These are phyloP conservation scores for Elegia similella DNA, from an alignment of 2,888 invertebrate genomes.

Conservation along the genomic window DNA sequence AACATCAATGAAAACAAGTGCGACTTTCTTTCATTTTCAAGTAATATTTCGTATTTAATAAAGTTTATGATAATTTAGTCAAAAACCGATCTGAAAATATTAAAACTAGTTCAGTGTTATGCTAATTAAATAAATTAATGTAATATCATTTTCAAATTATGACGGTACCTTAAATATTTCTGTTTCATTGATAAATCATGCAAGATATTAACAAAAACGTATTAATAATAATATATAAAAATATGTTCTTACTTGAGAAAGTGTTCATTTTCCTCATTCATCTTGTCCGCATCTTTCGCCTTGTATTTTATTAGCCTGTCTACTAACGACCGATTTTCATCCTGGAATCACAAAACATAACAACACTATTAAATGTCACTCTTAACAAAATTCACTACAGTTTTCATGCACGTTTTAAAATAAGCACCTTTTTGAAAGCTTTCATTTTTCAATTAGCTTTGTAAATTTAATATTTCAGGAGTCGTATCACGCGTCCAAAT, in stretches of 20 bases:
- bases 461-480: not conserved
- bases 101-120: not conserved
- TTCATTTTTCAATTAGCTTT: conserved; percentile 19
- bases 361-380: conserved; percentile 16
- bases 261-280: conserved; percentile 98
- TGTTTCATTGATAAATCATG: not conserved
- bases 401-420: conserved; percentile 6
- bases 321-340: conserved; percentile 92
- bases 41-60: not conserved
- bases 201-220: too few relatives aligned
- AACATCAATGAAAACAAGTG: conserved; percentile 17
- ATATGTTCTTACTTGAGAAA: conserved; percentile 88
- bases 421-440: conserved; percentile 33
- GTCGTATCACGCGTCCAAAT: conserved; percentile 31
- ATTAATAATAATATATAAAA: too few relatives aligned
- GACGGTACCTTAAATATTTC: not conserved
- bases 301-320: conserved; percentile 95
- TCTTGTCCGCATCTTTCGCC: conserved; percentile 95
- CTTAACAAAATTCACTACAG: not conserved
- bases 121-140: not conserved
- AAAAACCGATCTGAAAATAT: conserved; percentile 6
- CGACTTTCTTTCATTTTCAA: not conserved
- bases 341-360: conserved; percentile 79
- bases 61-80: not conserved
- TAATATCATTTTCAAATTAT: not conserved